Conservation (phyloP, 1,140 invertebrate genomes). For the Trichonephila clavipes region DNA sequence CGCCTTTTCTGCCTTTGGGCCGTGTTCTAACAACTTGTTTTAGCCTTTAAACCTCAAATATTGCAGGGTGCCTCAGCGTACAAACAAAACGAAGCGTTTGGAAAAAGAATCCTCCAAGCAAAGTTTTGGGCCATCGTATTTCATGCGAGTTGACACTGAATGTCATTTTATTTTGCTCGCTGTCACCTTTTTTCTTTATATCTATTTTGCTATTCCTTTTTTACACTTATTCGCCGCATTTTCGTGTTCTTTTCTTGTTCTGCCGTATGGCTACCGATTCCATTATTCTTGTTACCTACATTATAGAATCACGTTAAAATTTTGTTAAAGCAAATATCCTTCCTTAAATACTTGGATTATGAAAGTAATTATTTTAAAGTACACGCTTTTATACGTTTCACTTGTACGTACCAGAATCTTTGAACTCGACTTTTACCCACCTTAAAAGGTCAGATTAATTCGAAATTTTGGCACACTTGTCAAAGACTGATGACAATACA, state of each 20-base stretch:
- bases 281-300: no score
- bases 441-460: no score
- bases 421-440: no score
- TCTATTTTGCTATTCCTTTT: background rate
- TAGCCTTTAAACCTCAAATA: constrained; percentile 56
- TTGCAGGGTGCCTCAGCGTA: background rate
- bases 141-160: constrained; percentile 34
- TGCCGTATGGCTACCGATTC: background rate
- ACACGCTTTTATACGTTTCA: no score
- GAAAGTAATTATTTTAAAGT: no score
- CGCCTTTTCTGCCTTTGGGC: constrained; percentile 36
- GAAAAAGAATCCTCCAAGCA: constrained; percentile 39
- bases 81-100: constrained; percentile 19
- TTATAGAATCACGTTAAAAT: no score
- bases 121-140: constrained; percentile 37
- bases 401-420: no score
- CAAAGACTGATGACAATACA: no score
- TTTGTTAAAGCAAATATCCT: no score
- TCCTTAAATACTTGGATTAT: no score
- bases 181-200: background rate
- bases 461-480: no score
- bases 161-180: background rate
- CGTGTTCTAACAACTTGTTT: constrained; percentile 53
- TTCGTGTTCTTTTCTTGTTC: background rate
- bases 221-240: background rate